A percentile compares a stretch with the other conserved stretches of the same genome.
These are phyloP conservation scores for Myiozetetes cayanensis DNA, from an alignment of 2,113 vertebrate species.

Conservation along the genomic window DNA sequence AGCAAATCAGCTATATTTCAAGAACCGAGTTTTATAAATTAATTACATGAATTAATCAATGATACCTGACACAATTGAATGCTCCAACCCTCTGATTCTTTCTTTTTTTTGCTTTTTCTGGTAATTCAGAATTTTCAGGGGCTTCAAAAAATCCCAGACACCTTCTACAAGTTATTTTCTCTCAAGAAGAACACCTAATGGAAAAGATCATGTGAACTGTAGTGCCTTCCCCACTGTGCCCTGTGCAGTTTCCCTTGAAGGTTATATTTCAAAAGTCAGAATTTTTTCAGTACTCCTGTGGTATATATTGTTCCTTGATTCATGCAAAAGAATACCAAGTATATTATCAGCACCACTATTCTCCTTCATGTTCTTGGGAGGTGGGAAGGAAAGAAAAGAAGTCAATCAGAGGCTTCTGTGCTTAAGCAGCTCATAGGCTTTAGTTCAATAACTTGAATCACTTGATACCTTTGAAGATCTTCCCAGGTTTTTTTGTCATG, in stretches of 20 bases:
- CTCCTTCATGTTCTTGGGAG: background rate
- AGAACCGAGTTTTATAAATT: background rate
- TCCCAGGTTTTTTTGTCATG: background rate
- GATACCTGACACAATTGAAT: background rate
- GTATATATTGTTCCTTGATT: background rate
- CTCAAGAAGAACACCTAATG: background rate
- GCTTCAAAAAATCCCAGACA: background rate
- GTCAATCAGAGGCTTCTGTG: background rate
- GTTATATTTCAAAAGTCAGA: background rate
- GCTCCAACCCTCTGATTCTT: background rate
- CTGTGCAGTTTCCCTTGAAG: background rate
- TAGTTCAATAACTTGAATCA: constrained; percentile 13
- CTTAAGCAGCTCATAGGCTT: constrained; percentile 7
- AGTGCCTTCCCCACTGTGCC: background rate
- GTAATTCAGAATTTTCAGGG: background rate
- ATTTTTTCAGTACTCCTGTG: background rate
- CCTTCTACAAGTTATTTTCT: background rate
- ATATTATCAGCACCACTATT: background rate
- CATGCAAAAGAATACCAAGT: background rate
- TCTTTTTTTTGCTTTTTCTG: background rate
- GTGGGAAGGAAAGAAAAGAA: constrained; percentile 13
- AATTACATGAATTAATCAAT: background rate
- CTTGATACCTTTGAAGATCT: background rate
- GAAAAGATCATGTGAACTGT: background rate
- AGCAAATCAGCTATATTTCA: background rate